A percentile compares a stretch with the other conserved stretches of the same genome.
phyloP scores from a whole-genome alignment of 30 jellyfish, hydroid and myxozoan genomes.

The Calvadosia cruxmelitensis region DNA sequence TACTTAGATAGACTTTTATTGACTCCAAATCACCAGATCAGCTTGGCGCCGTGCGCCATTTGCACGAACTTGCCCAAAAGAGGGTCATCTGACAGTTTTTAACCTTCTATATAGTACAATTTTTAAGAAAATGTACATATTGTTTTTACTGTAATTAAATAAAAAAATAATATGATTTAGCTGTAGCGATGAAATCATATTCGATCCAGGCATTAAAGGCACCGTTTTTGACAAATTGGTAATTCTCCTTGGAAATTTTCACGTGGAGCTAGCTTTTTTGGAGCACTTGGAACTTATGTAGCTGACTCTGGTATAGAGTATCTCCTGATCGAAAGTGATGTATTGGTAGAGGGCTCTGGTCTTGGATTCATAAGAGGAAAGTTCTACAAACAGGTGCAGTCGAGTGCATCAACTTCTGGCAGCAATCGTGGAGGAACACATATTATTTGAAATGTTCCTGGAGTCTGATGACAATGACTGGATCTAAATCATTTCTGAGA shows the following conservation, averaged over 20 bases:
- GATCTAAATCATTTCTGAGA: background rate
- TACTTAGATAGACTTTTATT: no score
- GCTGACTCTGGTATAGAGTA: slow-evolving; percentile 15
- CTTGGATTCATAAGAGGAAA: slow-evolving; percentile 12
- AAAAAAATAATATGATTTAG: no score
- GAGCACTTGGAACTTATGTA: slow-evolving; percentile 3
- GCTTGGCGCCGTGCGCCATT: no score
- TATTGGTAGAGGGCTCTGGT: slow-evolving; percentile 13
- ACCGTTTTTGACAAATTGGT: slow-evolving; percentile 27
- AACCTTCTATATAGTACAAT: no score
- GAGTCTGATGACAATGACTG: background rate
- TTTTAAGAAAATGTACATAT: no score
- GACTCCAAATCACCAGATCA: no score
- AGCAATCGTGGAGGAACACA: background rate
- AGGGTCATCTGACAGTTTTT: no score
- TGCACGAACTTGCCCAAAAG: no score
- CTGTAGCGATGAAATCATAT: slow-evolving; percentile 20
- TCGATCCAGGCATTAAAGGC: slow-evolving; percentile 21
- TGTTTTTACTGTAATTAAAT: no score
- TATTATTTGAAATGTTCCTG: background rate
- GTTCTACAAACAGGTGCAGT: slow-evolving; percentile 14
- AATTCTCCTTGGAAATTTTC: slow-evolving; percentile 23
- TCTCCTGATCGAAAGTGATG: slow-evolving; percentile 9
- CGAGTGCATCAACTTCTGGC: slow-evolving; percentile 9
- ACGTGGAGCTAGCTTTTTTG: slow-evolving; percentile 11